phyloP scores from a whole-genome alignment of 2,113 vertebrate genomes.

The Pollimyrus isidori region DNA sequence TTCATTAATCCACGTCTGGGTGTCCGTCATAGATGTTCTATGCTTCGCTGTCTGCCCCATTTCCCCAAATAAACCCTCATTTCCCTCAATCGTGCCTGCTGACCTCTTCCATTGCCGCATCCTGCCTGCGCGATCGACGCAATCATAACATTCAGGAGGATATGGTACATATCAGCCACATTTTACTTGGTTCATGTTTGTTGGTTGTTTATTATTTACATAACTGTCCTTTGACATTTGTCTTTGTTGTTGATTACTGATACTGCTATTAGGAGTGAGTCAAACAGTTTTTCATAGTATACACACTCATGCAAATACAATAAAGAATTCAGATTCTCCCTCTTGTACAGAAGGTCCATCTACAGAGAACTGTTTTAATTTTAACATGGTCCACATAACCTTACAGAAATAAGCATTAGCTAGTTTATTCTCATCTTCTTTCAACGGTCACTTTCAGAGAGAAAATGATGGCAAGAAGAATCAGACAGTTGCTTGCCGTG shows the following conservation, averaged over 20 bases:
- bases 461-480: not conserved
- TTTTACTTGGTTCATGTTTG: not conserved
- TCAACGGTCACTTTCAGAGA: not conserved
- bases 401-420: not conserved
- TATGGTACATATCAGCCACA: not conserved
- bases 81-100: too few species aligned
- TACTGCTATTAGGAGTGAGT: not conserved
- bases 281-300: not conserved
- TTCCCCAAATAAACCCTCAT: too few species aligned
- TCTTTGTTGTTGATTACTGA: not conserved
- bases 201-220: not conserved
- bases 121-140: too few species aligned
- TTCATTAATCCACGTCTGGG: too few species aligned
- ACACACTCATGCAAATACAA: not conserved
- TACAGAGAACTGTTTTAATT: not conserved
- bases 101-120: too few species aligned
- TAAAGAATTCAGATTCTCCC: not conserved
- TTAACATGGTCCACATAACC: not conserved
- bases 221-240: not conserved
- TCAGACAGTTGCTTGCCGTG: not conserved
- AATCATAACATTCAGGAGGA: too few species aligned
- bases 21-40: too few species aligned
- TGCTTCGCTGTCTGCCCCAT: too few species aligned
- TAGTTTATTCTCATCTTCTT: not conserved
- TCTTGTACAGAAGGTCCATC: not conserved